Base-by-base conservation (phyloP, 2,797 vertebrate genomes). In the Rachycentron canadum region DNA sequence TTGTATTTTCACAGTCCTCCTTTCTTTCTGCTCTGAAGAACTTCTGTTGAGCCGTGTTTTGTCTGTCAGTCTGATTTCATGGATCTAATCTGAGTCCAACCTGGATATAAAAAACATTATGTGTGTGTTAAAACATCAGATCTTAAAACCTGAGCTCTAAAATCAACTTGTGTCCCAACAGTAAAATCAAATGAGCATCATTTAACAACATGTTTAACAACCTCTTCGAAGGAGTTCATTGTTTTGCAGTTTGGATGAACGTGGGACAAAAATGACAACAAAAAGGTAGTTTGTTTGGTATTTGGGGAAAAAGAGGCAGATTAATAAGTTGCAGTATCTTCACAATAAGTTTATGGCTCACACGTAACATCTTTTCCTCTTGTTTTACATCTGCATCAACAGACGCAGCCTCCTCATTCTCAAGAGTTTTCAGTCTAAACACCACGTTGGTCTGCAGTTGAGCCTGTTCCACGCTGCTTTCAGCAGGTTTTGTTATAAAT, bases 391-490 rank as follows among this genome's bases (percentile, higher is more conserved):
- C n/a, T n/a, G 65, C 60, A 47, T 41, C 12, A 0, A 26, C 19
- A 64, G 11, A 41, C 0, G 14, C 34, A n/a, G n/a, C 40, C n/a
- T 43, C 47, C 60, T 57, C 17, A 16, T 69, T 73, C 38, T 32
- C 26, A 19, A 57, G 59, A 73, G 28, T 56, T 43, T 19, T 36
- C 5, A 9, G 30, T 60, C 47, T 13, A 30, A 43, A 26, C n/a
- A 21, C 10, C 23, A 45, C 0, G 8, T 41, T 38, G 21, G 12
- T 49, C 7, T 50, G 40, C 28, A 17, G 30, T 11, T 0, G n/a
- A 45, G 61, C 50, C 25, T 32, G 52, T 49, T 78, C 59, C 58
- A 58, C 7, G 1, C 8, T 38, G 52, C 38, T 61, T 49, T 68
- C 58, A 58, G 32, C 45, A 58, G 43, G 0, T 63, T 28, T 26